A percentile compares a stretch with the other conserved stretches of the same genome.
Conservation (phyloP, 2,113 vertebrate genomes). For the Colistium nudipinnis region DNA sequence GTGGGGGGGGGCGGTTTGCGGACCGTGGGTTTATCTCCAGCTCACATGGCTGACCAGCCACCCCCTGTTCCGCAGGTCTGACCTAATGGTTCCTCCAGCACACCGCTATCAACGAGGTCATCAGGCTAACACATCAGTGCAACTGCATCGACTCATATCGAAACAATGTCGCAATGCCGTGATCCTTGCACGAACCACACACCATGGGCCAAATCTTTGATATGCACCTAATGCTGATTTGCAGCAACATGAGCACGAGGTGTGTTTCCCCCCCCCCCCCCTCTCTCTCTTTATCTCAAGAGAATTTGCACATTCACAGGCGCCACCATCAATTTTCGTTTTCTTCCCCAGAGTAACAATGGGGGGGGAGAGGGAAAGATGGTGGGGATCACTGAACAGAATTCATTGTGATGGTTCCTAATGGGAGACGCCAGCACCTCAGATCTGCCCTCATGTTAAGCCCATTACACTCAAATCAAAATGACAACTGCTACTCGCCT, state of each 20-base stretch:
- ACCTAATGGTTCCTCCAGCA: slow-evolving; percentile 22
- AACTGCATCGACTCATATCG: background rate
- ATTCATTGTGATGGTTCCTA: slow-evolving; percentile 40
- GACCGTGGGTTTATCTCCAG: background rate
- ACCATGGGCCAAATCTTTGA: background rate
- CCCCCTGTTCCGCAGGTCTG: slow-evolving; percentile 1
- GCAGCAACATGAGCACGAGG: background rate
- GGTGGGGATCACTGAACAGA: slow-evolving; percentile 30
- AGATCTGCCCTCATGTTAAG: slow-evolving; percentile 41
- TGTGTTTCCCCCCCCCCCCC: no score
- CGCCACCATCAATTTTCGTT: slow-evolving; percentile 6
- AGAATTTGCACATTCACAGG: slow-evolving; percentile 1
- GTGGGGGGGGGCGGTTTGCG: background rate
- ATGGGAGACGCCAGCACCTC: slow-evolving; percentile 32
- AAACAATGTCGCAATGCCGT: background rate
- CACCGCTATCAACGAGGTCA: slow-evolving; percentile 32
- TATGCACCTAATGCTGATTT: background rate
- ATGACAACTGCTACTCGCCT: slow-evolving; percentile 41
- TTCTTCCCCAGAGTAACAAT: slow-evolving; percentile 25
- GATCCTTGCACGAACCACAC: background rate
- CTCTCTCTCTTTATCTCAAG: background rate
- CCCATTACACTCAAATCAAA: slow-evolving; percentile 54
- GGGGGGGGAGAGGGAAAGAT: slow-evolving; percentile 48
- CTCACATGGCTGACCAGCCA: slow-evolving; percentile 2
- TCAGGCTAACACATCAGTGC: slow-evolving; percentile 5